A percentile compares a stretch with the other conserved stretches of the same genome.
Evolutionary conservation across 2,888 invertebrate species (phyloP).

Genomic region (Lottia gigantea): DNA sequence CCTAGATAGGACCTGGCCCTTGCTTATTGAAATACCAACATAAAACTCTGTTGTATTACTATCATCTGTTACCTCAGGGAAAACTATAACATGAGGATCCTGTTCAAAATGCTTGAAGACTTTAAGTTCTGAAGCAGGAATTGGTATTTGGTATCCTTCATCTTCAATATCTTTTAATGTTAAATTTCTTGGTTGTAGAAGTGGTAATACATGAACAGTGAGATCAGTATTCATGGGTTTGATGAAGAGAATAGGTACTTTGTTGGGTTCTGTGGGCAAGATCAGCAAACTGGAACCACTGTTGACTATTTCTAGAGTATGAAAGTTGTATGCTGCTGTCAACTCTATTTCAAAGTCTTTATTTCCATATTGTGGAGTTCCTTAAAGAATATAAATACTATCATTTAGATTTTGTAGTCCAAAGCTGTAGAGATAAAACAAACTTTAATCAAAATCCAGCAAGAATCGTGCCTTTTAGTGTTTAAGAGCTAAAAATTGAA

Average conservation of each 20-base stretch:
- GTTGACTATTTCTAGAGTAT: not conserved
- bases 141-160: not conserved
- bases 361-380: not conserved
- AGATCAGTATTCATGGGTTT: not conserved
- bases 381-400: not conserved
- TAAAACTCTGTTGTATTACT: not conserved
- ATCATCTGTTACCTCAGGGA: not conserved
- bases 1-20: not conserved
- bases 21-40: constrained; percentile 13
- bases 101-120: not conserved
- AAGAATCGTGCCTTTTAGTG: too few relatives aligned
- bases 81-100: constrained; percentile 14
- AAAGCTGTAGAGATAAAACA: too few relatives aligned
- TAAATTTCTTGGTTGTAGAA: not conserved
- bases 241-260: not conserved
- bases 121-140: not conserved
- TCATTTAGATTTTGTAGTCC: too few relatives aligned
- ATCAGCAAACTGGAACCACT: not conserved
- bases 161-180: not conserved
- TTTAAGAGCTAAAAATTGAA: too few relatives aligned
- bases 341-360: not conserved
- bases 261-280: not conserved
- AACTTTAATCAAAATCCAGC: too few relatives aligned
- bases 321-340: not conserved
- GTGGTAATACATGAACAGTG: not conserved